A percentile compares a stretch with the other conserved stretches of the same genome.
Conservation (phyloP, 2,113 vertebrate species). For the Oenanthe melanoleuca region DNA sequence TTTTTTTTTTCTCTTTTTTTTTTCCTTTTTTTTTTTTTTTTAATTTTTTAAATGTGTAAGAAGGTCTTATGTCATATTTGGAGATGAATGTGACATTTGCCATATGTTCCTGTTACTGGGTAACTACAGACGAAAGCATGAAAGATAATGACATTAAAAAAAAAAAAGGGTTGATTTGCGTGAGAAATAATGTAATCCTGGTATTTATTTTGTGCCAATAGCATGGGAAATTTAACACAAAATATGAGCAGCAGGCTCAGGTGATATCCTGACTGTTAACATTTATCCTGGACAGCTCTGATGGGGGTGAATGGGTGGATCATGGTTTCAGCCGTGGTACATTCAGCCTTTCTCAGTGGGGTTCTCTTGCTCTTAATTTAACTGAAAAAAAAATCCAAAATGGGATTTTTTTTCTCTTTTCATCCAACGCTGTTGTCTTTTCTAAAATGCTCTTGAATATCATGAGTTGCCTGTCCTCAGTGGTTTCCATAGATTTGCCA, state of each 20-base stretch:
- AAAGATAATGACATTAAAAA: background rate
- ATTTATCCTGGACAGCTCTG: background rate
- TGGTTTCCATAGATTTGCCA: rapidly evolving
- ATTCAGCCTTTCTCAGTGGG: background rate
- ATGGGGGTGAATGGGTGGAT: rapidly evolving
- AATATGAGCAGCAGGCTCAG: background rate
- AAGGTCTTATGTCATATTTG: background rate
- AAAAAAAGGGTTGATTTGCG: background rate
- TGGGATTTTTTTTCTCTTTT: background rate
- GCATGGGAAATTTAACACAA: background rate
- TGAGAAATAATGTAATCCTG: background rate
- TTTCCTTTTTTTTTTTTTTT: too few species aligned
- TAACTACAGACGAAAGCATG: background rate
- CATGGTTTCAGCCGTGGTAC: background rate
- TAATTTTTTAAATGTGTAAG: background rate
- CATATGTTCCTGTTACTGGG: background rate
- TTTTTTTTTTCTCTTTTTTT: too few species aligned
- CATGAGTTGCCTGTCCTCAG: rapidly evolving
- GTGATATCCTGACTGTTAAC: background rate
- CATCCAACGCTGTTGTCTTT: background rate
- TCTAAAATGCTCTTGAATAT: background rate
- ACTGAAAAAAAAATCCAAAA: rapidly evolving
- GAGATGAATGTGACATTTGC: background rate
- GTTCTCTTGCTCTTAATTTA: background rate
- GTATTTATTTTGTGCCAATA: background rate